Evolutionary conservation across 1,140 invertebrate genomes (phyloP).

Genomic region (Myzus persicae): DNA sequence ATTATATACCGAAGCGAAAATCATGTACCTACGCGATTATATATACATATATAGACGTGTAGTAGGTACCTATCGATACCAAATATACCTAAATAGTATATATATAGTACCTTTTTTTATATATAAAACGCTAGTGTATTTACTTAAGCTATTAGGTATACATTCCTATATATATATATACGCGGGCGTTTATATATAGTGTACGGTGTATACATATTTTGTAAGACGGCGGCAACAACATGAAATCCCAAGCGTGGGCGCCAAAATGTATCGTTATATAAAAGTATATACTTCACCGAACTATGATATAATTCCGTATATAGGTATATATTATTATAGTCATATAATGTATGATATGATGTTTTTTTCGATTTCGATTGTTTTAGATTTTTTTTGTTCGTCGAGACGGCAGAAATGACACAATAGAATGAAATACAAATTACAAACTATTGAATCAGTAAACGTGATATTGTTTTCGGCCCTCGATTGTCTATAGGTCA

Average conservation of each 20-base stretch:
- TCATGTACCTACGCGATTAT: too few species aligned
- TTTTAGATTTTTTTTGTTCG: neutral
- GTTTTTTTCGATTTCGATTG: conserved; percentile 25
- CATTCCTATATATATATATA: neutral
- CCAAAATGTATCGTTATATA: neutral
- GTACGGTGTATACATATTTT: too few species aligned
- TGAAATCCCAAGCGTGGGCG: neutral
- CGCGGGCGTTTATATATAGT: neutral
- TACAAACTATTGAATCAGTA: conserved; percentile 36
- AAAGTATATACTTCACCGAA: neutral
- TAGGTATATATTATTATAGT: neutral
- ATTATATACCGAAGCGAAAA: too few species aligned
- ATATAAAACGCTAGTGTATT: neutral
- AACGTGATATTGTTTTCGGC: conserved; percentile 50
- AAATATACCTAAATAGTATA: neutral
- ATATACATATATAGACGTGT: too few species aligned
- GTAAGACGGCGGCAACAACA: neutral
- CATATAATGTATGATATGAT: neutral
- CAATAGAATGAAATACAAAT: conserved; percentile 32
- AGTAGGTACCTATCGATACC: neutral
- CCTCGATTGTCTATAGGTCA: conserved; percentile 52
- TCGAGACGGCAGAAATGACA: neutral
- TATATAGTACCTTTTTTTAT: neutral
- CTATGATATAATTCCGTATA: neutral
- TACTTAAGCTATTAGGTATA: neutral